phyloP scores from a whole-genome alignment of 2,797 vertebrate species.

The Helicolenus hilgendorfi region DNA sequence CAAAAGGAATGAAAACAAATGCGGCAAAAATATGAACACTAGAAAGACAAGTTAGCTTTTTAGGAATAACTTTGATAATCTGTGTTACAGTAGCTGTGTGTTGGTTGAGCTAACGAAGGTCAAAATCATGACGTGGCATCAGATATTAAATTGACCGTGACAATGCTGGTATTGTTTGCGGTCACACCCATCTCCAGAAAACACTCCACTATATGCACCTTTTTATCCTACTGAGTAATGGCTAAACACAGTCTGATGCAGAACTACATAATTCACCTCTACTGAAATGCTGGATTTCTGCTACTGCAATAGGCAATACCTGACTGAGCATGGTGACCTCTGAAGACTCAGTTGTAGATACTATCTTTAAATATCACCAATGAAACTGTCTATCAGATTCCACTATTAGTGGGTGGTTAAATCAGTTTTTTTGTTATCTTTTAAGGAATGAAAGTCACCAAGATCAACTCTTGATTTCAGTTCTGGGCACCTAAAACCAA shows the following conservation, averaged over 20 bases:
- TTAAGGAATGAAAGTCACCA: background rate
- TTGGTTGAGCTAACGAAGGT: background rate
- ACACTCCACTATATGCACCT: background rate
- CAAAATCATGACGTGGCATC: background rate
- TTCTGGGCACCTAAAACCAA: background rate
- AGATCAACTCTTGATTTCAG: background rate
- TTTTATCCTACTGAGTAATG: background rate
- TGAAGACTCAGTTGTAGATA: background rate
- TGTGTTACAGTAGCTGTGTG: background rate
- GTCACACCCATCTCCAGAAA: background rate
- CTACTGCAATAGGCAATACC: background rate
- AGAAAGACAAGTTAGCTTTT: background rate
- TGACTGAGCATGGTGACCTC: background rate
- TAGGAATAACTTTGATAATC: background rate
- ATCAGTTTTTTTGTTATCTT: too few species aligned
- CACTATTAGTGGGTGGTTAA: too few species aligned
- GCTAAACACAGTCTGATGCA: background rate
- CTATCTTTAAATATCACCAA: background rate
- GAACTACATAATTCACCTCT: background rate
- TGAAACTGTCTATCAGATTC: background rate
- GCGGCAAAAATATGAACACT: background rate
- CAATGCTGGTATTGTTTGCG: background rate
- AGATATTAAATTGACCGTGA: background rate
- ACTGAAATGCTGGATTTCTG: background rate
- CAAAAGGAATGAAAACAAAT: background rate